Conservation (phyloP, 1,140 invertebrate genomes). For the Sinella curviseta region DNA sequence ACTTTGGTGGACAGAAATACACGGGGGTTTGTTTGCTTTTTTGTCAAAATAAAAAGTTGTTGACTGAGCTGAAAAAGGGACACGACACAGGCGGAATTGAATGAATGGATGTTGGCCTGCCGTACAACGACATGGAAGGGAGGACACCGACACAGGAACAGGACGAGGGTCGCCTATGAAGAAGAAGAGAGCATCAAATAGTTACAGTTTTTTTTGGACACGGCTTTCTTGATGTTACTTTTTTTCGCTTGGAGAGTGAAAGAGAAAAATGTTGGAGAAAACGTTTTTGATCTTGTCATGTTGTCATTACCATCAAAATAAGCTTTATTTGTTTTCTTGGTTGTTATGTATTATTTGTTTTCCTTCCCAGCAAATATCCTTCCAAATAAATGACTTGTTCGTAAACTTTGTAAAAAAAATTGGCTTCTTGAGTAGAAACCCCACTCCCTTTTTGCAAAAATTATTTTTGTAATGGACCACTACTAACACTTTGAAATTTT, state of each 20-base stretch:
- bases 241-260: neutral
- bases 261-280: neutral
- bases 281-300: neutral
- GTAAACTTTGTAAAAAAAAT: neutral
- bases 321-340: neutral
- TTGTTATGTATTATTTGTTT: neutral
- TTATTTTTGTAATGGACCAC: no score
- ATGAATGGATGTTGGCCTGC: neutral
- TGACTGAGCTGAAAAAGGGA: neutral
- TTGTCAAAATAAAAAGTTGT: neutral
- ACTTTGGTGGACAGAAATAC: neutral
- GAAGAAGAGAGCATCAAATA: neutral
- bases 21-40: neutral
- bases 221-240: neutral
- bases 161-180: neutral
- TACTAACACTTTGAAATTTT: no score
- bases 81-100: neutral
- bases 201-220: neutral
- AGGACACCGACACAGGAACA: neutral
- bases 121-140: neutral
- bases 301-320: neutral
- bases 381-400: neutral
- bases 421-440: neutral
- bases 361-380: neutral
- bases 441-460: no score